Evolutionary conservation across 2,888 invertebrate species (phyloP), one percentile per base, ranked within the genome.

Genomic region (Lepidocyrtoides sp.): DNA sequence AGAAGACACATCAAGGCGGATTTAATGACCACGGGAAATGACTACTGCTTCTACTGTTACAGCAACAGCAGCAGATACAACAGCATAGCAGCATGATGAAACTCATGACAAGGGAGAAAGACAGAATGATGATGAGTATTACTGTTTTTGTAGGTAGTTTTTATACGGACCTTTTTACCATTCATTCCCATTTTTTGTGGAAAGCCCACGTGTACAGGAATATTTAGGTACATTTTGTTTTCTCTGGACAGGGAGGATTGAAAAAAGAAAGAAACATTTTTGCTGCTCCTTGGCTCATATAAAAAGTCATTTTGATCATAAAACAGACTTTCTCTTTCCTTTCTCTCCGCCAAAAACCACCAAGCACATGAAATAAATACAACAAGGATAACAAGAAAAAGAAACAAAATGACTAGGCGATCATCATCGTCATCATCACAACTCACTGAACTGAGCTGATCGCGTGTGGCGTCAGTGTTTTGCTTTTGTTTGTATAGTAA

Each of bases 11-110:
- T 83, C 51, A 83, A 83, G 83, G 83, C 83, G 66, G 83, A 83
- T 83, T 83, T 83, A 83, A 83, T 83, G 83, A 66, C 66, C n/a
- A 69, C 29, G 66, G 36, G 51, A 83, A 82, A 82, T 60, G 82
- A 69, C 44, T 83, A 57, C 29, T 32, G 23, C 48, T 54, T 48
- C 48, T 10, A n/a, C 12, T 7, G 5, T 48, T 10, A 60, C 23
- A 60, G 57, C 4, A 3, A 60, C 60, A 60, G 12, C 60, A 60
- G 23, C 60, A 48, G 2, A 4, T 1, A 3, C 29, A 14, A 51
- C 29, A 48, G 26, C n/a, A 54, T 17, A 17, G 36, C 32, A 29
- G 60, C 17, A 17, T n/a, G n/a, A n/a, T n/a, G 36, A 14, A 36
- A 10, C 2, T 54, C 12, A 48, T 57, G 17, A 57, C 2, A 57